These are phyloP conservation scores for Andricus curvator DNA, from an alignment of 2,888 invertebrate species.

Conservation along the genomic window DNA sequence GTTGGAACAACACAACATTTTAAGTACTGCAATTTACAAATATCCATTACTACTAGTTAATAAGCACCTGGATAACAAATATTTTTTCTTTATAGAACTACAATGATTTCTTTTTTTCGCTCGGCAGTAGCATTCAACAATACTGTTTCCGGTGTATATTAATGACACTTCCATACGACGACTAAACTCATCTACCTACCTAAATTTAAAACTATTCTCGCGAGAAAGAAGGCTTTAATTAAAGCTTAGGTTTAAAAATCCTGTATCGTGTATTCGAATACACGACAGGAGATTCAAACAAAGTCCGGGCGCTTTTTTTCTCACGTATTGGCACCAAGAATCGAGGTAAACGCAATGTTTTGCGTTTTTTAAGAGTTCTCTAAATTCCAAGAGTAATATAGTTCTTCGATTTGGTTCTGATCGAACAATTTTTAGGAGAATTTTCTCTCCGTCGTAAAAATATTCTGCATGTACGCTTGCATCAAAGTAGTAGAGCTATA, in stretches of 20 bases:
- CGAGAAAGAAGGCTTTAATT: not conserved
- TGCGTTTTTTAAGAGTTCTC: not conserved
- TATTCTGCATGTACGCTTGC: not conserved
- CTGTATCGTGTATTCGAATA: not conserved
- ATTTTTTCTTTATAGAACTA: not conserved
- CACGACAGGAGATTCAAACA: not conserved
- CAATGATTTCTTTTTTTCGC: conserved; percentile 22
- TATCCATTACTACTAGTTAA: not conserved
- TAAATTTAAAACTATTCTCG: conserved; percentile 15
- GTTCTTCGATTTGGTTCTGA: not conserved
- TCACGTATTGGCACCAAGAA: not conserved
- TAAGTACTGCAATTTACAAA: conserved; percentile 1
- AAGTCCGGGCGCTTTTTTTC: not conserved
- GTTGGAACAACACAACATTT: not conserved
- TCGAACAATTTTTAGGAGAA: not conserved
- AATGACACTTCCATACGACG: conserved; percentile 19
- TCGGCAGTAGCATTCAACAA: conserved; percentile 34
- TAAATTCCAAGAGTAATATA: not conserved
- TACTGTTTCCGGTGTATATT: conserved; percentile 35
- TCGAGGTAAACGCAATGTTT: conserved; percentile 11
- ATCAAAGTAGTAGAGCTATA: not conserved
- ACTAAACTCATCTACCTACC: conserved; percentile 13
- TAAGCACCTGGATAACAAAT: not conserved
- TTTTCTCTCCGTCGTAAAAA: not conserved
- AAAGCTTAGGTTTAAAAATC: not conserved